Evolutionary conservation across 2,113 vertebrate species (phyloP).

Genomic region (Zosterops japonicus): DNA sequence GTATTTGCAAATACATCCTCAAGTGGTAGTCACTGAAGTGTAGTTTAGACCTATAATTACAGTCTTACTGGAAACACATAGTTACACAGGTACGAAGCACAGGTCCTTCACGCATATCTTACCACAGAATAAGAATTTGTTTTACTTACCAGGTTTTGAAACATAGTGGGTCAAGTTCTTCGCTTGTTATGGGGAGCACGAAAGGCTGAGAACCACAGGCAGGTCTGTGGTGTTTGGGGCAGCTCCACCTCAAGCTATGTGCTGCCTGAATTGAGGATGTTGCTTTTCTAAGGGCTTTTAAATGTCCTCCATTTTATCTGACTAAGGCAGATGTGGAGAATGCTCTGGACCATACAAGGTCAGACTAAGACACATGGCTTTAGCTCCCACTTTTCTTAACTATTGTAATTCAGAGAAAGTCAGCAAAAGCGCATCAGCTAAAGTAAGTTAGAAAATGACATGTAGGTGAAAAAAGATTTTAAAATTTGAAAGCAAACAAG

Average conservation of each 20-base stretch:
- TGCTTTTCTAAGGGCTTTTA: not conserved
- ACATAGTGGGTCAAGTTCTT: not conserved
- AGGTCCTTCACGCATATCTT: not conserved
- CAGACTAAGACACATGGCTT: not conserved
- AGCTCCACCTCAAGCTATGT: not conserved
- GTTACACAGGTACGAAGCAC: not conserved
- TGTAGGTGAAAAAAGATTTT: not conserved
- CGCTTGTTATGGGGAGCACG: fast-evolving
- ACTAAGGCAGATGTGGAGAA: not conserved
- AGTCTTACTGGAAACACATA: not conserved
- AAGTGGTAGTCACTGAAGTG: not conserved
- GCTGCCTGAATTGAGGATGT: not conserved
- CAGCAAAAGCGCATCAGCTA: not conserved
- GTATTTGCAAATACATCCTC: not conserved
- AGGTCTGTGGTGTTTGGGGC: not conserved
- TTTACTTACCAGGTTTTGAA: not conserved
- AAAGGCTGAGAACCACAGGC: not conserved
- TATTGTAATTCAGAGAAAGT: not conserved
- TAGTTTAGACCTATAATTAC: not conserved
- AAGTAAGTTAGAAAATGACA: not conserved
- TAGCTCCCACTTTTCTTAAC: not conserved
- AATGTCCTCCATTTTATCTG: not conserved
- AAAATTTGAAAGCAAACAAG: not conserved
- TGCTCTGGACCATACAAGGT: not conserved
- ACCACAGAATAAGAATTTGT: not conserved